A percentile compares a stretch with the other conserved stretches of the same genome.
phyloP scores from a whole-genome alignment of 2,797 vertebrate species.

The Alosa sapidissima region DNA sequence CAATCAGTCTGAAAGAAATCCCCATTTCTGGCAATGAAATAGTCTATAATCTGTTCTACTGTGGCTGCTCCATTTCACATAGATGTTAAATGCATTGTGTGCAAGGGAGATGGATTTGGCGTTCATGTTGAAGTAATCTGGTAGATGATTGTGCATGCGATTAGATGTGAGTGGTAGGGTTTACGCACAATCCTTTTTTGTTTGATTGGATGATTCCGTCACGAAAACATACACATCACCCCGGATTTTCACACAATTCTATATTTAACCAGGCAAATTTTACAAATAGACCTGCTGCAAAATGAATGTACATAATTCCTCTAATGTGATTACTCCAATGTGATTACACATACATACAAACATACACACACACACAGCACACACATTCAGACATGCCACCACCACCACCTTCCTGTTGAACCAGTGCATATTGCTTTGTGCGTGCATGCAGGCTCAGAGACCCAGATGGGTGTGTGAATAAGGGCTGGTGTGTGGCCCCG shows the following conservation, averaged over 20 bases:
- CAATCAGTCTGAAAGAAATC: not conserved
- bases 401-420: not conserved
- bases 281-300: not conserved
- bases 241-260: not conserved
- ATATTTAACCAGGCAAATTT: not conserved
- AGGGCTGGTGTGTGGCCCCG: conserved; percentile 64
- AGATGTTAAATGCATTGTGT: not conserved
- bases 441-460: conserved; percentile 48
- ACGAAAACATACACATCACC: not conserved
- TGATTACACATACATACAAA: not conserved
- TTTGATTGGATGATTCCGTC: not conserved
- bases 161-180: not conserved
- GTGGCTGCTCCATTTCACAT: not conserved
- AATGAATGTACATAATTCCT: not conserved
- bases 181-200: conserved; percentile 21
- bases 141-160: not conserved
- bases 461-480: conserved; percentile 65
- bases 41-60: not conserved
- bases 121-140: not conserved
- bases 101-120: not conserved
- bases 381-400: not conserved
- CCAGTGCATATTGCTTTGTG: not conserved
- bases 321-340: not conserved
- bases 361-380: not conserved
- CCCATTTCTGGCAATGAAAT: not conserved